Evolutionary conservation across 2,888 invertebrate species (phyloP).

Genomic region (Gryllus longicercus): DNA sequence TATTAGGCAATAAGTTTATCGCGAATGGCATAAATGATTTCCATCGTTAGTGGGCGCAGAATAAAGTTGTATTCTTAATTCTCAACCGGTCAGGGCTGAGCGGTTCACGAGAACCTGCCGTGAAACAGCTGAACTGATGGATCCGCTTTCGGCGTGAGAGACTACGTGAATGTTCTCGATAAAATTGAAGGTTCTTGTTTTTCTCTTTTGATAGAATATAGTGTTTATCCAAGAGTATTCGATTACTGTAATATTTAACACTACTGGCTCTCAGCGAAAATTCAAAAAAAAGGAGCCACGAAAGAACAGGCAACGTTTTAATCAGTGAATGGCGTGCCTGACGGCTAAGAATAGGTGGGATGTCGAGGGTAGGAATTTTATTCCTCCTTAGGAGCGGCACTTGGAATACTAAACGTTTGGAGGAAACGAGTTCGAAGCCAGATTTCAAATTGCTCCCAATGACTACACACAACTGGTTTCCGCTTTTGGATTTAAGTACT

Average conservation of each 20-base stretch:
- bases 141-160: not conserved
- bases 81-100: not conserved
- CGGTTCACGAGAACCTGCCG: not conserved
- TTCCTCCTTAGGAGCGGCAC: not conserved
- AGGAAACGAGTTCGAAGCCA: no score
- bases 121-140: not conserved
- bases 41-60: no score
- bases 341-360: not conserved
- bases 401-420: no score
- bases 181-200: not conserved
- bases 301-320: not conserved
- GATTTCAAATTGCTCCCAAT: no score
- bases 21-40: no score
- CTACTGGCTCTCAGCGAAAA: not conserved
- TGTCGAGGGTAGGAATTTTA: not conserved
- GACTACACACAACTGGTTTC: no score
- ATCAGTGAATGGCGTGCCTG: not conserved
- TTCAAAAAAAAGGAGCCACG: not conserved
- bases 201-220: not conserved
- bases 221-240: not conserved
- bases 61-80: no score
- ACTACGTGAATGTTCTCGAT: not conserved
- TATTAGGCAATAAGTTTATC: no score
- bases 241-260: slow-evolving; percentile 17
- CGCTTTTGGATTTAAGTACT: no score